Percentiles rank a stretch among this genome's conserved stretches.
These are phyloP conservation scores for Dryadula phaetusa DNA, from an alignment of 2,888 invertebrate genomes.

Conservation along the genomic window DNA sequence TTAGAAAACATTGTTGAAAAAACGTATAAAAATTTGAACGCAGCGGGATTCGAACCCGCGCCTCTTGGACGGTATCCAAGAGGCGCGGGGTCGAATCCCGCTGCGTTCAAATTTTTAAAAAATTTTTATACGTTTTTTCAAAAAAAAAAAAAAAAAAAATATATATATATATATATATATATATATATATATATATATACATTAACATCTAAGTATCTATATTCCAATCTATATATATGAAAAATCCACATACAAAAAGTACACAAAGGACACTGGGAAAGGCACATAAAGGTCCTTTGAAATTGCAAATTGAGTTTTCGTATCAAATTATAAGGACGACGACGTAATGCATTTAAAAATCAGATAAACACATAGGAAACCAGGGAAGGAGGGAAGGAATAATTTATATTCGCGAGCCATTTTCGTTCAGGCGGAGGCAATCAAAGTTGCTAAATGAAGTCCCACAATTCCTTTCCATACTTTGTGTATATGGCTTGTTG, in stretches of 20 bases:
- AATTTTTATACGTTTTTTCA: too few species aligned
- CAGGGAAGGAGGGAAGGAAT: conserved; percentile 47
- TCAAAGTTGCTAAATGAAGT: conserved; percentile 74
- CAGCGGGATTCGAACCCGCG: too few species aligned
- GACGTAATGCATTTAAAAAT: conserved; percentile 52
- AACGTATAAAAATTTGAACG: too few species aligned
- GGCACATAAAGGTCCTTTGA: conserved; percentile 18
- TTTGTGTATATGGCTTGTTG: conserved; percentile 49
- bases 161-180: too few species aligned
- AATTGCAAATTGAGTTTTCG: conserved; percentile 23
- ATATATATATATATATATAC: too few species aligned
- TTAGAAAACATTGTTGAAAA: too few species aligned
- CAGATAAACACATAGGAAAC: conserved; percentile 47
- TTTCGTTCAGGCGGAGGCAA: conserved; percentile 55
- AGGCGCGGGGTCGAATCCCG: too few species aligned
- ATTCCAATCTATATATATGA: neutral
- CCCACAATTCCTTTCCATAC: conserved; percentile 52
- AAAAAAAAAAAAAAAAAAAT: too few species aligned
- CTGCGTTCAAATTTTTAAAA: too few species aligned
- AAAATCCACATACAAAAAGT: neutral
- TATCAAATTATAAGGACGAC: conserved; percentile 15
- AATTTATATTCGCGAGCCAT: conserved; percentile 63
- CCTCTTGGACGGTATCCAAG: too few species aligned
- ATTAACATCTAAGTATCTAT: neutral
- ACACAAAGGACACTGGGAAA: conserved; percentile 5